Evolutionary conservation across 2,888 invertebrate genomes (phyloP), one percentile per base, ranked within the genome.

Genomic region (Rugalucina vietnamica): DNA sequence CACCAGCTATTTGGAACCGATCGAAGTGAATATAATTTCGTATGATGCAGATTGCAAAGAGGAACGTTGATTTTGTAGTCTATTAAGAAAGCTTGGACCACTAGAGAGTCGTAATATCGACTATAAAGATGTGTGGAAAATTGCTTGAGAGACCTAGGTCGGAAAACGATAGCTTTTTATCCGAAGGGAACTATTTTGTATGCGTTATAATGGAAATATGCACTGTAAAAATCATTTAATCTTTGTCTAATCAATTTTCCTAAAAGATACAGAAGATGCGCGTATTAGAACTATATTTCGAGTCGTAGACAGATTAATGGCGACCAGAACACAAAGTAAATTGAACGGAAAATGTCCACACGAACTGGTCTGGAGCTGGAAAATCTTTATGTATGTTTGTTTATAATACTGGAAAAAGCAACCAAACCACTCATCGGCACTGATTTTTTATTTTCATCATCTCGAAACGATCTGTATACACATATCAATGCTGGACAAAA

Each of bases 81-180:
- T 75, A 81, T 81, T 85, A 79, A 71, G 71, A 71, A 79, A 73
- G 76, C 81, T 73, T 76, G 79, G 65, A 75, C 75, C 87, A 57
- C 82, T n/a, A 49, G 87, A 84, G 87, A 77, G 71, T 60, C 71
- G 80, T 87, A 82, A 82, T 49, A 71, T 37, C 43, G 77, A 71
- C 79, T 77, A 82, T 87, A 87, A 87, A 87, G 82, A 79, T 82
- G 82, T 78, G 84, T 72, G 76, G 87, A 84, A 87, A 87, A 87
- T 87, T 87, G 87, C 84, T 87, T 87, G 77, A 57, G 84, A 81
- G 87, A 82, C 87, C 79, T 71, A 77, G 87, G 84, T 84, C 87
- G 84, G 60, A 82, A 81, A 87, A 87, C 79, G 80, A 82, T 84
- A 87, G 84, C 84, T 82, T 87, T 79, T 82, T 87, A 84, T 87